Evolutionary conservation across 1,140 invertebrate species (phyloP).

Genomic region (Pristionchus pacificus): DNA sequence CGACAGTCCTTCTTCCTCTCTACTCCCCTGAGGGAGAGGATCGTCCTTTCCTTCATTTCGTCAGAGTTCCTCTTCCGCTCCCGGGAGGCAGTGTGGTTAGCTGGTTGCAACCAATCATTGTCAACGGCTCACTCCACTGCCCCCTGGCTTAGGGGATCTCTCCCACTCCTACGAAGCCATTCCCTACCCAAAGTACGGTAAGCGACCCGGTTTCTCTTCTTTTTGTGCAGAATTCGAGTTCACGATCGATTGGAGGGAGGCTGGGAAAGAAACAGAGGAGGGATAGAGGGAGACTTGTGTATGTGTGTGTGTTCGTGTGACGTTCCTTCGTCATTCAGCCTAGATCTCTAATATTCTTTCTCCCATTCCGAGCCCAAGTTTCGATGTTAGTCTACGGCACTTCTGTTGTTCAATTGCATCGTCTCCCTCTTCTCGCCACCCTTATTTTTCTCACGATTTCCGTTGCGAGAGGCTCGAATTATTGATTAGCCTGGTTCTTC

Average conservation of each 20-base stretch:
- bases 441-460: too few species aligned
- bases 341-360: too few species aligned
- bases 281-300: background rate
- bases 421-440: too few species aligned
- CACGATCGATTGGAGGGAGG: background rate
- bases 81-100: constrained; percentile 47
- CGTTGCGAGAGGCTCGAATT: too few species aligned
- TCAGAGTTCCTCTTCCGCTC: background rate
- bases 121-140: constrained; percentile 46
- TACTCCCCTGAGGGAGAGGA: too few species aligned
- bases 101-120: constrained; percentile 38
- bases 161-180: constrained; percentile 9
- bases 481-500: too few species aligned
- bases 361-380: too few species aligned
- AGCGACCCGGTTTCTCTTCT: constrained; percentile 3
- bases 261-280: background rate
- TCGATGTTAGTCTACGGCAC: too few species aligned
- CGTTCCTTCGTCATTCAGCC: too few species aligned
- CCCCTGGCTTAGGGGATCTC: constrained; percentile 28
- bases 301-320: background rate
- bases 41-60: too few species aligned
- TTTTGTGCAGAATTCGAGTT: constrained; percentile 7
- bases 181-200: background rate
- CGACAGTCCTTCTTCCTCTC: too few species aligned
- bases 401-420: too few species aligned